Evolutionary conservation across 1,140 invertebrate species (phyloP).

Genomic region (Elymnias hypermnestra): DNA sequence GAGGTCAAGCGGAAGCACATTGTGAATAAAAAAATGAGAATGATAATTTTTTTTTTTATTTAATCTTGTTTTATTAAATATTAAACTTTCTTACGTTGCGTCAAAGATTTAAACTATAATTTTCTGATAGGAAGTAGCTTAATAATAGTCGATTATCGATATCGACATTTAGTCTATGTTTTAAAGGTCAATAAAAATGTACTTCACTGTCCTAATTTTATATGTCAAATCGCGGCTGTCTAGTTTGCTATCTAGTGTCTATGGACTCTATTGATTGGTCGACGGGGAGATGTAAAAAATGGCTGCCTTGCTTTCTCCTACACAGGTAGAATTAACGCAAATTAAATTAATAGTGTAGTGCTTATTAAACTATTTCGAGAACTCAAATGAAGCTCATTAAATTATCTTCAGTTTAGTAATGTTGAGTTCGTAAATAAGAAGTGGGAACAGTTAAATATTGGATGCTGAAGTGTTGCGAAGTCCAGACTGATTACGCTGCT

Average conservation of each 20-base stretch:
- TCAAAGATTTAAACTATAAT: too few relatives aligned
- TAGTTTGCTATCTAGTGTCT: constrained; percentile 50
- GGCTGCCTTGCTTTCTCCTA: constrained; percentile 83
- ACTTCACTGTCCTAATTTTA: constrained; percentile 3
- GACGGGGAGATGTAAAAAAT: constrained; percentile 78
- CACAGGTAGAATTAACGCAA: constrained; percentile 77
- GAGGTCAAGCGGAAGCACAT: too few relatives aligned
- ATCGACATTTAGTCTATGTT: not conserved
- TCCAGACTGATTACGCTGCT: constrained; percentile 37
- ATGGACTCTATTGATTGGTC: constrained; percentile 74
- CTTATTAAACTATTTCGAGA: constrained; percentile 18
- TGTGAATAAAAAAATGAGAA: too few relatives aligned
- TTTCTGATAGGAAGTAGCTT: too few relatives aligned
- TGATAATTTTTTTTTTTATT: too few relatives aligned
- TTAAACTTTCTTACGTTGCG: too few relatives aligned
- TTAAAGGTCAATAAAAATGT: not conserved
- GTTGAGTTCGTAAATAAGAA: constrained; percentile 19
- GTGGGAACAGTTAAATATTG: constrained; percentile 27
- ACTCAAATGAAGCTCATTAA: constrained; percentile 27
- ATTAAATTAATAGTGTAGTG: constrained; percentile 44
- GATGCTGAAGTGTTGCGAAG: constrained; percentile 45
- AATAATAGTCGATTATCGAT: too few relatives aligned
- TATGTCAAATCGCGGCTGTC: constrained; percentile 17
- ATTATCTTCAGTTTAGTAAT: constrained; percentile 26
- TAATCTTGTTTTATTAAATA: too few relatives aligned